Evolutionary conservation across 2,797 vertebrate genomes (phyloP).

Genomic region (Intellagama lesueurii): DNA sequence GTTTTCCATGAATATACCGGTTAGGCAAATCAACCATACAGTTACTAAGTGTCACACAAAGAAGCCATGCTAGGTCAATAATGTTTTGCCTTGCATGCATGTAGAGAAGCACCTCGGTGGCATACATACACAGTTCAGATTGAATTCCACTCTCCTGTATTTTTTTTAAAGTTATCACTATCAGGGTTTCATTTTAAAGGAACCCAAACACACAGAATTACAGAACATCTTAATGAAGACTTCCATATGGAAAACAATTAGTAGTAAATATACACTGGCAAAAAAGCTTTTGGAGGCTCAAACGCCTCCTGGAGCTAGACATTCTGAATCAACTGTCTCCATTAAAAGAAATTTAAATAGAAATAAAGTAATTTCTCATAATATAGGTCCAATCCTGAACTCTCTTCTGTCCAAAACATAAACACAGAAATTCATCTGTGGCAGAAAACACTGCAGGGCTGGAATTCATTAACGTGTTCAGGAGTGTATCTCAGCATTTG

Average conservation of each 20-base stretch:
- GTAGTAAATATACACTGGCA: not conserved
- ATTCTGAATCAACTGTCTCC: not conserved
- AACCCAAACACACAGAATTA: not conserved
- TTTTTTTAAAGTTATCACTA: not conserved
- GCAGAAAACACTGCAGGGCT: not conserved
- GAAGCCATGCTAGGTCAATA: not conserved
- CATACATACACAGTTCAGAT: not conserved
- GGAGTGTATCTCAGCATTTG: not conserved
- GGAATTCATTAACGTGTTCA: not conserved
- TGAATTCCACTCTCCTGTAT: not conserved
- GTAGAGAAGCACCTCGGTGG: not conserved
- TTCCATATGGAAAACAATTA: not conserved
- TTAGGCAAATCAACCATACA: not conserved
- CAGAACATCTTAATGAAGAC: not conserved
- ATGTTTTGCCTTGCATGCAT: not conserved
- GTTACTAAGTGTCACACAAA: not conserved
- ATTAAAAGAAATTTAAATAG: not conserved
- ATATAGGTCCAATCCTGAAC: not conserved
- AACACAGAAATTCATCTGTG: not conserved
- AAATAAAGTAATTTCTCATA: constrained; percentile 6
- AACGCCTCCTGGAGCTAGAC: not conserved
- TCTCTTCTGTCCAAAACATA: not conserved
- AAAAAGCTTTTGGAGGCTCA: not conserved
- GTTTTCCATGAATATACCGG: not conserved
- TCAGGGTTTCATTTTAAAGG: not conserved